Percentiles rank a stretch among this genome's conserved stretches.
These are phyloP conservation scores for Hapalemur alaotrensis DNA, from an alignment of 2,797 vertebrate genomes.

Conservation along the genomic window DNA sequence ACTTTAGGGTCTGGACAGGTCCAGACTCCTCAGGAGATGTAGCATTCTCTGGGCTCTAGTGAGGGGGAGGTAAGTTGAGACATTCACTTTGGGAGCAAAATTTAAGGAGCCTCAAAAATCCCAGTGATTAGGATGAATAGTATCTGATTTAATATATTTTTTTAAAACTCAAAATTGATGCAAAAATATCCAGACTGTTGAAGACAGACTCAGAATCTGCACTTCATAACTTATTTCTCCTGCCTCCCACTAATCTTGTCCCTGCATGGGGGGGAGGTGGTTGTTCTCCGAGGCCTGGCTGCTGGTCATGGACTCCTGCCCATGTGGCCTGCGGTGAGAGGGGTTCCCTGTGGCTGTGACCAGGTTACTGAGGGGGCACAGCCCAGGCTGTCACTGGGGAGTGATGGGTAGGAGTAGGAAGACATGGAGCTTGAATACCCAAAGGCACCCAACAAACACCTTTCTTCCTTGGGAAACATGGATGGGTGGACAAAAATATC, in stretches of 20 bases:
- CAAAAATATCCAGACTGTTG: not conserved
- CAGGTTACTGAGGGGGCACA: rapidly evolving
- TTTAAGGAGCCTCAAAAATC: not conserved
- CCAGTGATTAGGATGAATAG: not conserved
- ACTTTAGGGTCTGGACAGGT: not conserved
- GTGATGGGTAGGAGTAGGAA: not conserved
- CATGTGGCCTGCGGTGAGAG: not conserved
- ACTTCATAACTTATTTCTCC: not conserved
- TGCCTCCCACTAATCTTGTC: rapidly evolving
- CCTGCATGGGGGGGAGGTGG: not conserved
- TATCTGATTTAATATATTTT: not conserved
- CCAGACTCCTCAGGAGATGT: not conserved
- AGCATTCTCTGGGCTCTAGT: not conserved
- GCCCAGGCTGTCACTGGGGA: not conserved
- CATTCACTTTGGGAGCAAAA: not conserved
- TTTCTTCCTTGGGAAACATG: not conserved
- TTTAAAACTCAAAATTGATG: not conserved
- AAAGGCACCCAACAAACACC: not conserved
- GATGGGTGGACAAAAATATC: not conserved
- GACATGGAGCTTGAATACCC: not conserved
- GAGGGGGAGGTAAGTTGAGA: not conserved
- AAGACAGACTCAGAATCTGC: not conserved
- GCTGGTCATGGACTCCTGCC: rapidly evolving
- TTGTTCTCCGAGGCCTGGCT: not conserved
- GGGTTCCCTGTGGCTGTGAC: rapidly evolving